phyloP scores from a whole-genome alignment of 2,797 vertebrate species.

The Eulemur rubriventer region DNA sequence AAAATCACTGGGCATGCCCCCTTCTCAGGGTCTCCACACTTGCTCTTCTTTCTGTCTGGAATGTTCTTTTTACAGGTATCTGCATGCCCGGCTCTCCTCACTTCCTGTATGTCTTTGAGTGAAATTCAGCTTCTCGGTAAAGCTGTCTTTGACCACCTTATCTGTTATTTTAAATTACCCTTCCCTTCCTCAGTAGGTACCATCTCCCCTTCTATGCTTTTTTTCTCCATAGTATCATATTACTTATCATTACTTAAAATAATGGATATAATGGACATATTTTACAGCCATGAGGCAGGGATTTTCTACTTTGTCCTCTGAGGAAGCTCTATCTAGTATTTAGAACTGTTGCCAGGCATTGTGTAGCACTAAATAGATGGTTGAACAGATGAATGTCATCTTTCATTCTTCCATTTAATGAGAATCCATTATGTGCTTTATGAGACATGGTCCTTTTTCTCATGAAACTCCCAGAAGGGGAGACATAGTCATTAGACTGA shows the following conservation, averaged over 20 bases:
- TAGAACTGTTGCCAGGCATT: not conserved
- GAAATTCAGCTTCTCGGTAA: not conserved
- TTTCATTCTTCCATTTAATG: not conserved
- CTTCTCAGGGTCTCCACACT: not conserved
- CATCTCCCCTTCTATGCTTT: not conserved
- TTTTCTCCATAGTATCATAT: not conserved
- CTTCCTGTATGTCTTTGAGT: not conserved
- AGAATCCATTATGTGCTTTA: not conserved
- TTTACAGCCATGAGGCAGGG: not conserved
- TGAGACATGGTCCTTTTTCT: not conserved
- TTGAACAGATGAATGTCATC: not conserved
- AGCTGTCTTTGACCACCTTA: not conserved
- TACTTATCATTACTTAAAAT: not conserved
- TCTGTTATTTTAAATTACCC: not conserved
- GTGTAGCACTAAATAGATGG: not conserved
- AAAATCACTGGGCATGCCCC: not conserved
- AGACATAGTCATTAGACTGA: not conserved
- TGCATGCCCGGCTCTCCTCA: not conserved
- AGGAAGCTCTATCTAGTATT: not conserved
- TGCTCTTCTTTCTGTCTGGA: not conserved
- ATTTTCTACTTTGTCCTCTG: not conserved
- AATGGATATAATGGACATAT: not conserved
- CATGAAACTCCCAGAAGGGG: not conserved
- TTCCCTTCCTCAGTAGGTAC: not conserved
- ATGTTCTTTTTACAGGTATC: not conserved